These are phyloP conservation scores for Drosophila suboccidentalis DNA, from an alignment of 2,888 invertebrate species.

Conservation along the genomic window DNA sequence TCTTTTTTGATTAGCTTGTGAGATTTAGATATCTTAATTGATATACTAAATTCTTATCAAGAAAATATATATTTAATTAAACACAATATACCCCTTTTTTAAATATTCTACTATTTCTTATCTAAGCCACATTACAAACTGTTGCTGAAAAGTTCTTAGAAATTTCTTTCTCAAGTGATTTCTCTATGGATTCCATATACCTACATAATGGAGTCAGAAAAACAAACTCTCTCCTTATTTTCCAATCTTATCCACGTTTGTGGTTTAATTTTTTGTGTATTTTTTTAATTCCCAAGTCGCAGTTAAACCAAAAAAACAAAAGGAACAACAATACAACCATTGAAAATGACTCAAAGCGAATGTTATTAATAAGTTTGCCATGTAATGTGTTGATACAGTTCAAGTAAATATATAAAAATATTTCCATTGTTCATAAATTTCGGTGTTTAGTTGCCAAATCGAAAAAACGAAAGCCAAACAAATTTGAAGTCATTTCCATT, in stretches of 20 bases:
- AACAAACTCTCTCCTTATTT: background rate
- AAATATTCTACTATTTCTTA: background rate
- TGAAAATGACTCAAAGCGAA: conserved; percentile 18
- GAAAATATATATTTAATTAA: no score
- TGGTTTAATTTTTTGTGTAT: background rate
- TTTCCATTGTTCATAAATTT: conserved; percentile 24
- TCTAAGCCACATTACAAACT: background rate
- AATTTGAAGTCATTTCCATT: conserved; percentile 15
- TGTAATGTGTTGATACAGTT: conserved; percentile 18
- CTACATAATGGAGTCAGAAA: background rate
- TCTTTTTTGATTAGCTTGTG: no score
- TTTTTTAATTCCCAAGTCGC: conserved; percentile 6
- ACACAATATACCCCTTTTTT: background rate
- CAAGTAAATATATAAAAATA: background rate
- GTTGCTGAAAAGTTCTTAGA: background rate
- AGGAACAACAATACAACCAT: conserved; percentile 11
- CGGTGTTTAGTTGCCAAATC: conserved; percentile 10
- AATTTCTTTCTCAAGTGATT: background rate
- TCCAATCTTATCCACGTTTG: conserved; percentile 1
- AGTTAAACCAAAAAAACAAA: background rate
- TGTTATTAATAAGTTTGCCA: conserved; percentile 20
- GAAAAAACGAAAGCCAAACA: conserved; percentile 2
- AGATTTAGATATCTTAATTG: no score
- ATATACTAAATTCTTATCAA: no score
- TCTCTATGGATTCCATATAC: background rate